Conservation (phyloP, 2,797 vertebrate species). For the Leptatherina wallacei region DNA sequence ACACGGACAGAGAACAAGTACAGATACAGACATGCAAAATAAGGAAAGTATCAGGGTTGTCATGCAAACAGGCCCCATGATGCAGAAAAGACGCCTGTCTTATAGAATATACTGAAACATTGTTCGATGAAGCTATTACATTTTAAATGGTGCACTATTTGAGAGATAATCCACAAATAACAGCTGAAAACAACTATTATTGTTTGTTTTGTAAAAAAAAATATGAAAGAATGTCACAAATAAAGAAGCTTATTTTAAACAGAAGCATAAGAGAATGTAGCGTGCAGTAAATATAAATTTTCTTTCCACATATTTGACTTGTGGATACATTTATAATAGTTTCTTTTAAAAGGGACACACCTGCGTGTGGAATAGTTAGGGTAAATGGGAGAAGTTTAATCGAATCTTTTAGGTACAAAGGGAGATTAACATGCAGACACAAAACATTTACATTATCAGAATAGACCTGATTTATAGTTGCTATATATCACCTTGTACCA, state of each 20-base stretch:
- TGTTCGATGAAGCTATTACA: background rate
- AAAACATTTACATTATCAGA: background rate
- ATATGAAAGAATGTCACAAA: background rate
- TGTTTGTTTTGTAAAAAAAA: background rate
- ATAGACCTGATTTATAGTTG: background rate
- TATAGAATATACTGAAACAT: background rate
- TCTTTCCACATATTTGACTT: background rate
- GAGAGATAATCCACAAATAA: background rate
- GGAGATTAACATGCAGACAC: too few species aligned
- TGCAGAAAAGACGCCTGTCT: background rate
- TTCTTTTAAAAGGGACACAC: background rate
- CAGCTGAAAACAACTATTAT: background rate
- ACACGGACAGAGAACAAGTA: constrained; percentile 20
- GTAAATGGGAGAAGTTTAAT: background rate
- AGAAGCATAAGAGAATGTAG: background rate
- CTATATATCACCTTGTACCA: background rate
- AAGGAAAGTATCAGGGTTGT: constrained; percentile 1
- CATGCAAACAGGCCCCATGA: constrained; percentile 1
- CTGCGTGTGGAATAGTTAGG: background rate
- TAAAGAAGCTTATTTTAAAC: background rate
- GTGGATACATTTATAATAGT: background rate
- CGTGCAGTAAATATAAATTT: background rate
- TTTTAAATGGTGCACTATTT: background rate
- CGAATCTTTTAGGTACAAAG: background rate
- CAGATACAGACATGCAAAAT: constrained; percentile 25